Evolutionary conservation across 2,797 vertebrate genomes (phyloP).

Genomic region (Cottoperca gobio): DNA sequence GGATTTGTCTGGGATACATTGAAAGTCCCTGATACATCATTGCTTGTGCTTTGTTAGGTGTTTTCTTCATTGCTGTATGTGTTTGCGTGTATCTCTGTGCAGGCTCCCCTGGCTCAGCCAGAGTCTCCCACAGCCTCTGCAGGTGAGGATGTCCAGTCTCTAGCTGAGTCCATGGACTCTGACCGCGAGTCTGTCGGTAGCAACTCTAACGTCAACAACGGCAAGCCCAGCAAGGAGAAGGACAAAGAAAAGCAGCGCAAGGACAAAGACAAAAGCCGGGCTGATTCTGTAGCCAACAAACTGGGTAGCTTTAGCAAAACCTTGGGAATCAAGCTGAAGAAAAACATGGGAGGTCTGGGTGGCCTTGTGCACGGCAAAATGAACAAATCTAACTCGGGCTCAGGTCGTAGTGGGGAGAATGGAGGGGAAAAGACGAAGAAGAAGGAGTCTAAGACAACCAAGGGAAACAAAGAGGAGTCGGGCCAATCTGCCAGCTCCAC

Average conservation of each 20-base stretch:
- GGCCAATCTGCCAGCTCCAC: slow-evolving; percentile 92
- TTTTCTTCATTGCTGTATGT: slow-evolving; percentile 21
- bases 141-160: slow-evolving; percentile 97
- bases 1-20: slow-evolving; percentile 19
- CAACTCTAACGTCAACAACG: slow-evolving; percentile 95
- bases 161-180: slow-evolving; percentile 97
- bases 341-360: slow-evolving; percentile 98
- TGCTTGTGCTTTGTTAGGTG: not conserved
- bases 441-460: slow-evolving; percentile 91
- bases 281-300: slow-evolving; percentile 98
- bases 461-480: slow-evolving; percentile 94
- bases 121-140: slow-evolving; percentile 98
- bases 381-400: slow-evolving; percentile 90
- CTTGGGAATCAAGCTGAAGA: slow-evolving; percentile 97
- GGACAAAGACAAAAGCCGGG: slow-evolving; percentile 94
- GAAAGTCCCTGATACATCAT: not conserved
- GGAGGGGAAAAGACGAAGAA: slow-evolving; percentile 85
- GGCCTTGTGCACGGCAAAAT: slow-evolving; percentile 97
- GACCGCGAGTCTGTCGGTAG: slow-evolving; percentile 97
- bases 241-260: slow-evolving; percentile 97
- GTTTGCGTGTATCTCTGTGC: slow-evolving; percentile 49
- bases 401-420: slow-evolving; percentile 78
- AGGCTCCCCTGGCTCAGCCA: slow-evolving; percentile 98
- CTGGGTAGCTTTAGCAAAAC: slow-evolving; percentile 99
- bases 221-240: slow-evolving; percentile 93